A percentile compares a stretch with the other conserved stretches of the same genome.
Evolutionary conservation across 1,140 invertebrate species (phyloP).

Genomic region (Aricia agestis): DNA sequence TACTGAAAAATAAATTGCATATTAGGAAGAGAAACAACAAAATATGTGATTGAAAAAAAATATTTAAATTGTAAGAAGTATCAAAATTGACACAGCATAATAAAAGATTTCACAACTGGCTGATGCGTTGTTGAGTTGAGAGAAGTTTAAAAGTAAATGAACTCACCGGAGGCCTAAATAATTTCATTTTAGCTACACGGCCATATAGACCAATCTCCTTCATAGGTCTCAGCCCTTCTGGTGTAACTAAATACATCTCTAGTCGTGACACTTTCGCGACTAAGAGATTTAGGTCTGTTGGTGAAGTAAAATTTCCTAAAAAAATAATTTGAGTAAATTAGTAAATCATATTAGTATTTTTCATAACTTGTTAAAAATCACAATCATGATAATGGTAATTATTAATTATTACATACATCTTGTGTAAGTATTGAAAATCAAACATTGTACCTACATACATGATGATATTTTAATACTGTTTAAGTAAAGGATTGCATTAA

Average conservation of each 20-base stretch:
- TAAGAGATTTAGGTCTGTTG: conserved; percentile 95
- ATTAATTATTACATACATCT: no score
- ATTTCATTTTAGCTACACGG: conserved; percentile 94
- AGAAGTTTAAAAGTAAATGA: not conserved
- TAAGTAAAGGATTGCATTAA: no score
- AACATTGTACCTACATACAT: no score
- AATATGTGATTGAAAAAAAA: not conserved
- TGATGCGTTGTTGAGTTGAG: no score
- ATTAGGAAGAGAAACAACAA: not conserved
- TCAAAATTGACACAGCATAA: not conserved
- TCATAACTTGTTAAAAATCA: no score
- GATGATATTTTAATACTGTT: no score
- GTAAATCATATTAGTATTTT: not conserved
- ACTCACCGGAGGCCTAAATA: conserved; percentile 93
- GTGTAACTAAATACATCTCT: conserved; percentile 97
- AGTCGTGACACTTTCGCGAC: conserved; percentile 96
- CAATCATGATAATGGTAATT: no score
- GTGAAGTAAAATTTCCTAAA: conserved; percentile 96
- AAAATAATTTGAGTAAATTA: conserved; percentile 30
- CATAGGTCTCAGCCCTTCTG: conserved; percentile 94
- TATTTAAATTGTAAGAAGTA: not conserved
- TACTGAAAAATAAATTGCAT: conserved; percentile 79
- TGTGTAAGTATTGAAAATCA: no score
- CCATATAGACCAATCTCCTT: conserved; percentile 98
- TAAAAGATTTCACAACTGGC: no score